phyloP scores from a whole-genome alignment of 1,140 invertebrate genomes.

The Drosophila dunni region DNA sequence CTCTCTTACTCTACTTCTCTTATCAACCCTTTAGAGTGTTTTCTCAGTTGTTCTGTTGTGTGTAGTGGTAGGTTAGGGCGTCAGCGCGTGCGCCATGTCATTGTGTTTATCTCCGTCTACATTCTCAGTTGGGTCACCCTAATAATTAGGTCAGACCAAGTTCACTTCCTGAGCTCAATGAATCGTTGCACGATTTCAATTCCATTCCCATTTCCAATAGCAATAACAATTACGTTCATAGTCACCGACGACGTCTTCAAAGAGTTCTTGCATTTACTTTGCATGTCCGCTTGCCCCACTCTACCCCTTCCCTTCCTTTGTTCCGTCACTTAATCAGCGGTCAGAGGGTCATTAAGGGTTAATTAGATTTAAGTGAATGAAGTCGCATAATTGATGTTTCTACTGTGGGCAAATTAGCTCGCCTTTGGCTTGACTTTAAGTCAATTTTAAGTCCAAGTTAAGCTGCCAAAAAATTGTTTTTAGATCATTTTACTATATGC shows the following conservation, averaged over 20 bases:
- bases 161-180: slow-evolving; percentile 63
- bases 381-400: slow-evolving; percentile 69
- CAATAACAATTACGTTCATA: slow-evolving; percentile 12
- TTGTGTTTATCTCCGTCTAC: neutral
- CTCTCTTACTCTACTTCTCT: neutral
- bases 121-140: slow-evolving; percentile 7
- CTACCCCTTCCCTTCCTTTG: neutral
- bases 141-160: slow-evolving; percentile 64
- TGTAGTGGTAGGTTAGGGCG: slow-evolving; percentile 70
- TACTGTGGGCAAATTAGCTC: slow-evolving; percentile 56
- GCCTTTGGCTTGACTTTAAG: slow-evolving; percentile 16
- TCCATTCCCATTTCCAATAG: slow-evolving; percentile 50
- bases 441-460: slow-evolving; percentile 30
- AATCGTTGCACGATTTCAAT: slow-evolving; percentile 45
- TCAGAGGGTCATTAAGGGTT: slow-evolving; percentile 74
- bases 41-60: neutral
- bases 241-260: slow-evolving; percentile 61
- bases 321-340: slow-evolving; percentile 71
- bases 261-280: slow-evolving; percentile 59
- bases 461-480: slow-evolving; percentile 19
- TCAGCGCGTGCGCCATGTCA: slow-evolving; percentile 50
- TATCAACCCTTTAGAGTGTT: neutral
- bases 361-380: slow-evolving; percentile 82
- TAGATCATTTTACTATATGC: slow-evolving; percentile 47
- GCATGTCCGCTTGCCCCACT: slow-evolving; percentile 59